These are phyloP conservation scores for Plusia festucae DNA, from an alignment of 2,888 invertebrate genomes.

Conservation along the genomic window DNA sequence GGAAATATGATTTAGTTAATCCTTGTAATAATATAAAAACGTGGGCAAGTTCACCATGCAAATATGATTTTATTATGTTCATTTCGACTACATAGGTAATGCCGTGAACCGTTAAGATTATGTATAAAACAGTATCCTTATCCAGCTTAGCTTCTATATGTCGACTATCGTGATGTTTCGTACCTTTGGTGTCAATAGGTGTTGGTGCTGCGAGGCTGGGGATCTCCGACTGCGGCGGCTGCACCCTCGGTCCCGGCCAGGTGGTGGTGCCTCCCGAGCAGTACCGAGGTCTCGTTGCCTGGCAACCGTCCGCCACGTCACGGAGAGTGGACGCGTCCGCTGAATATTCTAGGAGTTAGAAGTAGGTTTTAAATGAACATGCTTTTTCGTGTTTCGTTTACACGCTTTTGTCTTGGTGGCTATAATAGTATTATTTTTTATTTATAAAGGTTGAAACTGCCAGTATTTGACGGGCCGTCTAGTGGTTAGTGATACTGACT, in stretches of 20 bases:
- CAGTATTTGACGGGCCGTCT: too few relatives aligned
- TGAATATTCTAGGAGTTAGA: constrained; percentile 78
- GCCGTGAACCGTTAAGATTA: too few relatives aligned
- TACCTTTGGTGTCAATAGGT: constrained; percentile 87
- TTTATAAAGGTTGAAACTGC: too few relatives aligned
- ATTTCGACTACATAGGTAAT: too few relatives aligned
- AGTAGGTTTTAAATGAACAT: background rate
- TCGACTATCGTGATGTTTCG: too few relatives aligned
- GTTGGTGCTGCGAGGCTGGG: constrained; percentile 79
- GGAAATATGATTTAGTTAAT: background rate
- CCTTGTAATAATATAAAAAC: too few relatives aligned
- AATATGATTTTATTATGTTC: too few relatives aligned
- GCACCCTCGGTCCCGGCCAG: constrained; percentile 88
- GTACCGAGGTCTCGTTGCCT: constrained; percentile 88
- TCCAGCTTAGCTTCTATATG: too few relatives aligned
- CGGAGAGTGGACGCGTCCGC: constrained; percentile 85
- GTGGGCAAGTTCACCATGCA: too few relatives aligned
- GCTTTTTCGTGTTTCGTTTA: background rate
- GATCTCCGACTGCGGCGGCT: constrained; percentile 84
- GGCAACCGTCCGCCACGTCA: constrained; percentile 87
- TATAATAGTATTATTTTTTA: too few relatives aligned
- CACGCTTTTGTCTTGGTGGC: background rate
- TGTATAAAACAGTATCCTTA: too few relatives aligned
- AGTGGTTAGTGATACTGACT: too few relatives aligned
- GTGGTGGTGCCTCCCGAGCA: constrained; percentile 88